Evolutionary conservation across 1,140 invertebrate genomes (phyloP), one percentile per base, ranked within the genome.

Genomic region (Lutraria rhynchaena): DNA sequence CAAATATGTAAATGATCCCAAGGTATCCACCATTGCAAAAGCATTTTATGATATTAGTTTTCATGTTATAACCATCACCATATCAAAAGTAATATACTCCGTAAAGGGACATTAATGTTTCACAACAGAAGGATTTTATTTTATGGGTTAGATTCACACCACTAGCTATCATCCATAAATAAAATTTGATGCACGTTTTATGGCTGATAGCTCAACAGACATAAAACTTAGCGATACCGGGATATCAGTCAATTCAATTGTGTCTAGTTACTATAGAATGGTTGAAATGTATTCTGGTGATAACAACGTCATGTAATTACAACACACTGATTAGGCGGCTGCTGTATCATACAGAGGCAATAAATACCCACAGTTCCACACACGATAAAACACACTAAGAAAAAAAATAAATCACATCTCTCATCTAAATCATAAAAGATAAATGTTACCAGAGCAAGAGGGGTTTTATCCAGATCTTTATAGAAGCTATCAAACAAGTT

Each of bases 181-280:
- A 57, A 74, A 74, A 74, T 60, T 74, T 74, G 71, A 74, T 74
- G 53, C 51, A 55, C 44, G 55, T 74, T 74, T 74, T 74, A 74
- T 24, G 71, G 44, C 33, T 60, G 2, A 33, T 41, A 41, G 5
- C 37, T 41, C 58, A 53, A 73, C 70, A 73, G 35, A 73, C 49
- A 57, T 73, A 73, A 73, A 73, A 70, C 35, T 49, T 44, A 4
- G 1, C 24, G 44, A 70, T 51, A 70, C 53, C 53, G 67, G 35
- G n/a, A n/a, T n/a, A n/a, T n/a, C n/a, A n/a, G n/a, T n/a, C n/a
- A n/a, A n/a, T n/a, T n/a, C n/a, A n/a, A n/a, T n/a, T n/a, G n/a
- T n/a, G n/a, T n/a, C n/a, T n/a, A n/a, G n/a, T n/a, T n/a, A n/a
- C n/a, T n/a, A n/a, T n/a, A n/a, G n/a, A n/a, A 35, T 3, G 61